Base-by-base conservation (phyloP, 2,113 vertebrate species). In the Tympanuchus pallidicinctus region DNA sequence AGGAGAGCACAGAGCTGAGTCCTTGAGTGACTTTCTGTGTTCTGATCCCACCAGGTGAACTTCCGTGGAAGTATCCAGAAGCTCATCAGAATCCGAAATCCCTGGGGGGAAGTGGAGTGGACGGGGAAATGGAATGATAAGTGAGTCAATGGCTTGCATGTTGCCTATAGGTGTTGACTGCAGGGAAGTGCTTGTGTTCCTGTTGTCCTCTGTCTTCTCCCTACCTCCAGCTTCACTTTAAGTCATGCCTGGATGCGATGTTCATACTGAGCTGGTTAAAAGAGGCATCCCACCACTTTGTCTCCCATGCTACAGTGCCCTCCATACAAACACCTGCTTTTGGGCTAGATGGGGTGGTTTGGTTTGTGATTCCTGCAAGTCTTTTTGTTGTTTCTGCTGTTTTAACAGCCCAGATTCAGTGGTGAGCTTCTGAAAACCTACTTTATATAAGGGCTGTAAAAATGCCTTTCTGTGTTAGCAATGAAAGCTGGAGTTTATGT, bases 81-180 rank as follows among this genome's bases (percentile, higher is more conserved):
- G 91, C 96, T 99, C 96, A 97, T 99, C 88, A 97, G 99, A 36
- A 97, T 99, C 94, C 97, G 99, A 74, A 99, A 99, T 83, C 99
- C 99, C 32, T 99, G 99, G 99, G 99, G 99, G 40, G 98, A 99
- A 94, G 99, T 99, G 96, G 99, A 99, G 94, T 99, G 99, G 99
- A 99, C 99, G 0, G 99, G 99, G 36, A 98, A 97, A n/a, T 99
- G 99, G 99, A 99, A 98, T 4, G 99, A 99, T 83, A 98, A 98
- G 99, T 99, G 96, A 97, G 98, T 93, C 1, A 0, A 6, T 76
- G 24, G 20, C 30, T 13, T 52, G 2, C 0, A 1, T 1, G 1
- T 27, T 64, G 61, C 32, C 27, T 2, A 1, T 2, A 65, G 71
- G 24, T 47, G 43, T 82, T 82, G 40, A 34, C 28, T 69, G 52